Evolutionary conservation across 1,140 invertebrate species (phyloP), one percentile per base, ranked within the genome.

Genomic region (Brachystomella parvula): DNA sequence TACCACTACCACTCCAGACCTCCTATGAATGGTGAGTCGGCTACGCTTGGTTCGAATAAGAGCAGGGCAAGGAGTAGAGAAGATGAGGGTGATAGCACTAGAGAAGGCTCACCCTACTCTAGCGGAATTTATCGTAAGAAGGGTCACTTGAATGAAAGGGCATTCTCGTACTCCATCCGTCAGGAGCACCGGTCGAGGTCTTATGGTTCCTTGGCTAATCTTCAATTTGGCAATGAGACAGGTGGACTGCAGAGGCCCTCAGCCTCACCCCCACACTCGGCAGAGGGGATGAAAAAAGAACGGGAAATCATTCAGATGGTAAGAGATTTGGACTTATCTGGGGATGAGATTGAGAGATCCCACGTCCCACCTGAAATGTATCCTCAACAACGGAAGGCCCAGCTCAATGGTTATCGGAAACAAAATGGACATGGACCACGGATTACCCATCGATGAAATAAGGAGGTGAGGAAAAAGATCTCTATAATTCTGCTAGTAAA

Each of bases 81-180:
- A 53, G 65, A 68, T 33, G 64, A 71, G 19, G n/a, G 30, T 6
- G 58, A 60, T 35, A 26, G 21, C 44, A 21, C 15, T 21, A 21
- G 58, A 24, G 75, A 74, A 12, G 89, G 89, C 53, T 90, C 89
- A 17, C 84, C 87, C 6, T 91, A 89, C 35, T 89, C 88, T 39
- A 92, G 90, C 0, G 89, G 89, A 12, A 90, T 92, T 65, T 94
- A 95, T 76, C 82, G 89, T 58, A 87, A 91, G 75, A 92, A 94
- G 74, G 92, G 92, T 0, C 92, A 95, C 75, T 78, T 96, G 62
- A 96, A 96, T 77, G 92, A 96, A 76, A 80, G 92, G 57, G 92
- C 92, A 21, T 96, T 96, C 76, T 92, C 90, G 17, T 94, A 95
- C 78, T 94, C 91, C 60, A 96, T 96, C 73, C 81, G 92, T 58